Percentiles rank a stretch among this genome's conserved stretches.
Evolutionary conservation across 1,140 invertebrate species (phyloP).

Genomic region (Drosophila tani): DNA sequence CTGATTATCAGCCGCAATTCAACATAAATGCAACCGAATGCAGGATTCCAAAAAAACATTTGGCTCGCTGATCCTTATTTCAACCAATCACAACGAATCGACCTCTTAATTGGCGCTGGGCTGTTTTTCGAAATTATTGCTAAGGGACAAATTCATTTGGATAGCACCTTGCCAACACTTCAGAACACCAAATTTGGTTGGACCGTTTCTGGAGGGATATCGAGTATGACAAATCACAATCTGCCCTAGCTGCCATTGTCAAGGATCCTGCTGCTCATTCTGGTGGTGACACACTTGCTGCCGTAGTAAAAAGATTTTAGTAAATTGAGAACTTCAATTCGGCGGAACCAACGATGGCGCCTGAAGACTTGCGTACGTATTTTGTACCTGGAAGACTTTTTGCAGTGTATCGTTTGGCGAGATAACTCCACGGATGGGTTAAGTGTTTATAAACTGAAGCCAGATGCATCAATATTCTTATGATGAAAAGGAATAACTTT

Average conservation of each 20-base stretch:
- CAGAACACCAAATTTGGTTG: neutral
- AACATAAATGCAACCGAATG: too few species aligned
- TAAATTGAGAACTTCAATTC: neutral
- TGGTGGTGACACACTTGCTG: slow-evolving; percentile 1
- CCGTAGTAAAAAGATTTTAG: slow-evolving; percentile 2
- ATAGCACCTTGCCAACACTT: neutral
- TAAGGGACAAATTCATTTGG: neutral
- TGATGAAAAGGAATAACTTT: too few species aligned
- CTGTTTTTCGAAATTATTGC: neutral
- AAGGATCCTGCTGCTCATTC: neutral
- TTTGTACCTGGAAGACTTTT: too few species aligned
- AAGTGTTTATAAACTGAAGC: too few species aligned
- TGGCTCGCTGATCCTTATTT: neutral
- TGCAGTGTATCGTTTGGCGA: too few species aligned
- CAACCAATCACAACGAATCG: neutral
- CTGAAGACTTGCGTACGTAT: neutral
- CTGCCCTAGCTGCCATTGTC: neutral
- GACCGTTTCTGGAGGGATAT: neutral
- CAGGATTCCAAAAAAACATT: too few species aligned
- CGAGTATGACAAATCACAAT: neutral
- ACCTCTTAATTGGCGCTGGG: neutral
- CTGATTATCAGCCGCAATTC: too few species aligned
- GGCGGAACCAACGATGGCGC: neutral
- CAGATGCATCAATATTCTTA: too few species aligned
- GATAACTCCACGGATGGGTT: too few species aligned